Conservation (phyloP, 2,888 invertebrate species). For the Lasioglossum oenotherae region DNA sequence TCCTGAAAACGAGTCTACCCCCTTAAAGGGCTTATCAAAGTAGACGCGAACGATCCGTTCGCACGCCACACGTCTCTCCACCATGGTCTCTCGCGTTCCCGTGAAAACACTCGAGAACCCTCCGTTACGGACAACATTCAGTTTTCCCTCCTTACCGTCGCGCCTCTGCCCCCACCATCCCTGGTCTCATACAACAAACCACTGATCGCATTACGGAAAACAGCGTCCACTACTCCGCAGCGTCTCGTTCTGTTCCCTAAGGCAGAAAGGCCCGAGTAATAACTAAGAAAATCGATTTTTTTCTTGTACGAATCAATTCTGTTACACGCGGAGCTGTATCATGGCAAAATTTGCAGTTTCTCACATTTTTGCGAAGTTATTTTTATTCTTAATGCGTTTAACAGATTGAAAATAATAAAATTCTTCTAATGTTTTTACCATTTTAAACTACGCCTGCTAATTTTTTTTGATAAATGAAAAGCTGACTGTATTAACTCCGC, state of each 20-base stretch:
- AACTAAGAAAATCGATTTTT: background rate
- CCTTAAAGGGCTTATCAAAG: conserved; percentile 11
- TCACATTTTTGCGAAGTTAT: background rate
- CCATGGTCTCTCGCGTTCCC: background rate
- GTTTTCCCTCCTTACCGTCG: background rate
- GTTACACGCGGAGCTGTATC: background rate
- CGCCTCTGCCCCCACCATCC: background rate
- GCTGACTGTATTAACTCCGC: background rate
- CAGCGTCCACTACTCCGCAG: background rate
- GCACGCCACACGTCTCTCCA: background rate
- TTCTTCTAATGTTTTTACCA: no score
- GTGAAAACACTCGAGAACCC: background rate
- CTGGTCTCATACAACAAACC: background rate
- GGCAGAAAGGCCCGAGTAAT: background rate
- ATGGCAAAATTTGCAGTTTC: background rate
- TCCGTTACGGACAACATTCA: background rate
- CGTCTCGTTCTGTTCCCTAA: background rate
- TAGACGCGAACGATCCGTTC: conserved; percentile 21
- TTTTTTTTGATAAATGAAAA: no score
- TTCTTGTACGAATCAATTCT: background rate
- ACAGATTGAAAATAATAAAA: no score
- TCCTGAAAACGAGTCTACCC: no score
- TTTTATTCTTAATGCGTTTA: no score
- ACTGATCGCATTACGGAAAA: background rate
- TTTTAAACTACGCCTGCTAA: no score